Evolutionary conservation across 2,888 invertebrate genomes (phyloP), one percentile per base, ranked within the genome.

Genomic region (Zeuzera pyrina): DNA sequence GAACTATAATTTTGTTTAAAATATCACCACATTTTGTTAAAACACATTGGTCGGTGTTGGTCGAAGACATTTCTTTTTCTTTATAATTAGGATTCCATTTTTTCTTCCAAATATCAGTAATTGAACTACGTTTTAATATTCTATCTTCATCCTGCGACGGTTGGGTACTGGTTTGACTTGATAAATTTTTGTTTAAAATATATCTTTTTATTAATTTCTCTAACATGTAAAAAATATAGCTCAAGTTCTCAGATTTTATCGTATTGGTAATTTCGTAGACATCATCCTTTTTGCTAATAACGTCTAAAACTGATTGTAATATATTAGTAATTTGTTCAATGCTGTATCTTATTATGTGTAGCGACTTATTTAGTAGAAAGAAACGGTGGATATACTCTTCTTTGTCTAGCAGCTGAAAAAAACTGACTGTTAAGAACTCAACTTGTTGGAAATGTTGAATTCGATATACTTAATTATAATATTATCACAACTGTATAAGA

Each of bases 61-160:
- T n/a, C n/a, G n/a, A n/a, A n/a, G n/a, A n/a, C n/a, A n/a, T n/a
- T n/a, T n/a, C 6, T 2, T 36, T 50, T 14, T 47, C 45, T 35
- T 50, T 58, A 3, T 41, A 47, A 14, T 49, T 51, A 0, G 65
- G 51, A 49, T 70, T 63, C 78, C 79, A 81, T 45, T 71, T 78
- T 31, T 48, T 70, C 22, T 65, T 50, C 81, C 81, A 81, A 7
- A 79, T 53, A 14, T 77, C 76, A 0, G 63, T 48, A 10, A 81
- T 49, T 0, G 63, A 55, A 39, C 62, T 73, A 3, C 51, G 69
- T 39, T 58, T 76, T 0, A 69, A 35, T 0, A 45, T 12, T 12
- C 33, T 56, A 0, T 53, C 49, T 0, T 58, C 57, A 0, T 57
- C 53, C 31, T 68, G 68, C 0, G 65, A 63, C 0, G 25, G 33